A percentile compares a stretch with the other conserved stretches of the same genome.
phyloP scores from a whole-genome alignment of 1,140 invertebrate genomes.

The Nomia melanderi region DNA sequence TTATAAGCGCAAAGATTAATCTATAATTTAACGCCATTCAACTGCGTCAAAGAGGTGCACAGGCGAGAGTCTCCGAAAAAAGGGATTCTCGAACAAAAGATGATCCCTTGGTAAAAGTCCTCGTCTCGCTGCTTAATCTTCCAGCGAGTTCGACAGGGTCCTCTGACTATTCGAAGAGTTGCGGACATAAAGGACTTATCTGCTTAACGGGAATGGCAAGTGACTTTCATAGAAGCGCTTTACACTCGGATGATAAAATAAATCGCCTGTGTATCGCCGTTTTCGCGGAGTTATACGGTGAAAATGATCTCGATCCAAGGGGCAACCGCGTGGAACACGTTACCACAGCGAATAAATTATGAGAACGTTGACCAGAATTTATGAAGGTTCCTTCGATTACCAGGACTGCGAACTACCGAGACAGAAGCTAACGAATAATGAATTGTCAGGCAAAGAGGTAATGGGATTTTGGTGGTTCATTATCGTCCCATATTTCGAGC shows the following conservation, averaged over 20 bases:
- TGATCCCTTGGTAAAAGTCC: neutral
- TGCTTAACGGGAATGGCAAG: neutral
- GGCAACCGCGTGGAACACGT: too few species aligned
- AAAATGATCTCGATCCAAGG: neutral
- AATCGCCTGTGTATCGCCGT: neutral
- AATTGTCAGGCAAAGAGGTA: neutral
- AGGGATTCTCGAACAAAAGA: neutral
- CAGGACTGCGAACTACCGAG: neutral
- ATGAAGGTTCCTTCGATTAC: slow-evolving; percentile 2
- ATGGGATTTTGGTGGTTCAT: slow-evolving; percentile 1
- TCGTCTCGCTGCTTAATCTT: neutral
- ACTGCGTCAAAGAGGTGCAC: neutral
- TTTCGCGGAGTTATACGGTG: neutral
- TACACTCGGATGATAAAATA: neutral
- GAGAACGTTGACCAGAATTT: neutral
- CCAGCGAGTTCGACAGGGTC: neutral
- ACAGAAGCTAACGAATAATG: neutral
- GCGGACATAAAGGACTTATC: neutral
- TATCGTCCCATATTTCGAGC: neutral
- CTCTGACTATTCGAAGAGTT: neutral
- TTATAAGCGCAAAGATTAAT: neutral
- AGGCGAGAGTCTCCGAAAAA: neutral
- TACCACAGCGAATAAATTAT: neutral
- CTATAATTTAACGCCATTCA: neutral
- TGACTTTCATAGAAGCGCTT: neutral